These are phyloP conservation scores for Meda fulgida DNA, from an alignment of 2,797 vertebrate species.

Conservation along the genomic window DNA sequence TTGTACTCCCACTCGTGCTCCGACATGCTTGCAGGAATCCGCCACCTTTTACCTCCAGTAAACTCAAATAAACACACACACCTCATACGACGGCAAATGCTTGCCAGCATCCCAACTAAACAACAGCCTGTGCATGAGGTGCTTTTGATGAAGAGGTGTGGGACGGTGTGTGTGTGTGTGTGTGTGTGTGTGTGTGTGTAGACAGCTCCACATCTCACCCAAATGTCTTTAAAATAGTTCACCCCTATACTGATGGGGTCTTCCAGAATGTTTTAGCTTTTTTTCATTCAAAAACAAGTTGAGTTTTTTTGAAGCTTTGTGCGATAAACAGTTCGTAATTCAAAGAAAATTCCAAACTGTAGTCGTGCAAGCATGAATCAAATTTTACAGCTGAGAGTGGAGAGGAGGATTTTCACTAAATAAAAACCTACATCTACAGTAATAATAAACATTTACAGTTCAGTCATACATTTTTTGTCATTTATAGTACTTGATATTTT, in stretches of 20 bases:
- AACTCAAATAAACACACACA: conserved; percentile 32
- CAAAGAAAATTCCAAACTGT: neutral
- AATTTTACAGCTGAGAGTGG: neutral
- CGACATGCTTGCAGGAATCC: conserved; percentile 68
- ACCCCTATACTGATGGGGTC: neutral
- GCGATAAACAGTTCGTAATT: neutral
- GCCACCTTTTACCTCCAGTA: conserved; percentile 53
- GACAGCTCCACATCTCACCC: neutral
- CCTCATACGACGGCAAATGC: neutral
- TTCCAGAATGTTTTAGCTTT: neutral
- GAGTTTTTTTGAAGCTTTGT: neutral
- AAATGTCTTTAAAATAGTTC: neutral
- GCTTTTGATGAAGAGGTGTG: conserved; percentile 13
- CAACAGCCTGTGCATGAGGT: neutral
- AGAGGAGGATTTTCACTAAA: neutral
- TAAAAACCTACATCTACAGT: neutral
- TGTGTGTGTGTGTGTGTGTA: neutral
- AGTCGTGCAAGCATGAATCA: neutral
- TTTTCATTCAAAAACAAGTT: neutral
- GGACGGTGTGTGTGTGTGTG: neutral
- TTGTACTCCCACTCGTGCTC: conserved; percentile 61
- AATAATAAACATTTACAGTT: too few species aligned
- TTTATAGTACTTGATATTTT: too few species aligned
- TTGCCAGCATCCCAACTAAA: conserved; percentile 11
- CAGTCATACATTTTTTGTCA: too few species aligned